Percentiles rank a stretch among this genome's conserved stretches.
Evolutionary conservation across 2,797 vertebrate species (phyloP).

Genomic region (Zalophus californianus): DNA sequence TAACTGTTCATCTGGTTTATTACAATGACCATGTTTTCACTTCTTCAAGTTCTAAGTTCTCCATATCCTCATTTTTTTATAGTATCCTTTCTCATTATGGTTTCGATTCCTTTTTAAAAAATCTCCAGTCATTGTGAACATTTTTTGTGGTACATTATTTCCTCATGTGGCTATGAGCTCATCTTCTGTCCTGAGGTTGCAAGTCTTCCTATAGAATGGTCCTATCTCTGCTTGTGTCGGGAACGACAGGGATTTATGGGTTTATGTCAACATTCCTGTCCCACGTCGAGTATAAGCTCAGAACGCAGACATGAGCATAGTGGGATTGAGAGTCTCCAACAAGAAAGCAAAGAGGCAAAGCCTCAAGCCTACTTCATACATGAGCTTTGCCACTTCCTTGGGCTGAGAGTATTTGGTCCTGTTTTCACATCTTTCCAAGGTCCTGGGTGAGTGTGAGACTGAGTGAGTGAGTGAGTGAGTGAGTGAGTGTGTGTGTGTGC

Average conservation of each 20-base stretch:
- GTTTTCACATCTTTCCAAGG: not conserved
- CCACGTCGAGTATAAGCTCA: not conserved
- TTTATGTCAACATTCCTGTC: not conserved
- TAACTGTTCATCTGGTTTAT: not conserved
- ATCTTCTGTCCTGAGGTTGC: not conserved
- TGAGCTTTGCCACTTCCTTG: not conserved
- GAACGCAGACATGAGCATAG: not conserved
- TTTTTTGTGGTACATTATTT: not conserved
- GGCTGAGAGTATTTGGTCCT: not conserved
- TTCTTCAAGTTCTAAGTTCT: slow-evolving; percentile 13
- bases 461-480: not conserved
- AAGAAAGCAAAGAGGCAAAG: not conserved
- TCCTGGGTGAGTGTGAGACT: not conserved
- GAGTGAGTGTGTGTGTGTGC: not conserved
- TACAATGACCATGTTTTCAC: not conserved
- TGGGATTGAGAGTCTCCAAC: not conserved
- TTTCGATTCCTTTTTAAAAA: slow-evolving; percentile 40
- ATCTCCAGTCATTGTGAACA: not conserved
- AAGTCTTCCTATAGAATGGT: not conserved
- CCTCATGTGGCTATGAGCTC: slow-evolving; percentile 23
- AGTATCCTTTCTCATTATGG: not conserved
- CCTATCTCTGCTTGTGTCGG: not conserved
- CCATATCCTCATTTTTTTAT: slow-evolving; percentile 11
- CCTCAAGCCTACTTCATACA: not conserved
- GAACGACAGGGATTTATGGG: not conserved